Base-by-base conservation (phyloP, 2,888 invertebrate species). In the Lamellibrachia columna region DNA sequence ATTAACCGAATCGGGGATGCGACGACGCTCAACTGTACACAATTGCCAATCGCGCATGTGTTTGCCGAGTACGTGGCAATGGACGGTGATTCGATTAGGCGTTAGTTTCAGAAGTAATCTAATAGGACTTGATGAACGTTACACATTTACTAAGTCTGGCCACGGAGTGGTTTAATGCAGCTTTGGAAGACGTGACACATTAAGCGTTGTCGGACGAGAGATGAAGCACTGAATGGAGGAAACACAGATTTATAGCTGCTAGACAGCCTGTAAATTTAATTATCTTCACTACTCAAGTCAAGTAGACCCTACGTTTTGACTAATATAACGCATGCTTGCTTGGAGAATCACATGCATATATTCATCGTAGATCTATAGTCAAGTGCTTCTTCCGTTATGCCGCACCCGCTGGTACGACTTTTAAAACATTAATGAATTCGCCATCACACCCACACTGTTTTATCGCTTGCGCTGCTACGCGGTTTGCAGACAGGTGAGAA, bases 51-150 rank as follows among this genome's bases (percentile, higher is more conserved):
- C 75, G 15, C 75, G 22, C 75, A 22, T n/a, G 75, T 6, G 75
- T 22, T 22, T 22, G 75, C 22, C 15, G 15, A 75, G 75, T 75
- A n/a, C 75, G 3, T 15, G 75, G 22, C 11, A n/a, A 75, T 75
- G 75, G 75, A 75, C 75, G 75, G 75, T 22, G 75, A 75, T 75
- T 75, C 75, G 75, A 75, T 75, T 75, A 75, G 75, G 22, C 75
- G 75, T 75, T 2, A n/a, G n/a, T 75, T 22, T 22, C 75, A 75
- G 75, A 75, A 3, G n/a, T 75, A 75, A 75, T 75, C 75, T 75
- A 75, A 75, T 75, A 75, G 75, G n/a, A 22, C 22, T n/a, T 75
- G 75, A 75, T 75, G 75, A 75, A 75, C 75, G 75, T n/a, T 75
- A 75, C 75, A 75, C 75, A n/a, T 75, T 15, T 75, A 22, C 75